A percentile compares a stretch with the other conserved stretches of the same genome.
Evolutionary conservation across 2,797 vertebrate genomes (phyloP).

Genomic region (Echeneis naucrates): DNA sequence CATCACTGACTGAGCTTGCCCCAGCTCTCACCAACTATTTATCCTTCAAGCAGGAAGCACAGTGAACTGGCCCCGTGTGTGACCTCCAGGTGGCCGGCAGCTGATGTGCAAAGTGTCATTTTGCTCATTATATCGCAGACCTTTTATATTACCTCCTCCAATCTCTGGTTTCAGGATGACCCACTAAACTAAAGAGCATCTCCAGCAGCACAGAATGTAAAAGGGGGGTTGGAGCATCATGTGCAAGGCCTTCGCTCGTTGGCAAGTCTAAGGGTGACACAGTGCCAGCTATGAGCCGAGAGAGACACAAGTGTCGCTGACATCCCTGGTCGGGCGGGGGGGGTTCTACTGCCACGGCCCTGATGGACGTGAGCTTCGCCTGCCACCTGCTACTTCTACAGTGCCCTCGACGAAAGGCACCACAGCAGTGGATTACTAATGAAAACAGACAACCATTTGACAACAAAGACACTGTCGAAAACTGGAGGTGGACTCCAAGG

Average conservation of each 20-base stretch:
- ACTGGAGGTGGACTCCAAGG: no score
- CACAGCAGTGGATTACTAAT: background rate
- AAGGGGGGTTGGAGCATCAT: slow-evolving; percentile 13
- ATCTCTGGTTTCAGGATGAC: slow-evolving; percentile 54
- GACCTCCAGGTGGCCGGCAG: slow-evolving; percentile 9
- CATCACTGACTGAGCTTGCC: slow-evolving; percentile 7
- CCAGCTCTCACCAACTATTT: slow-evolving; percentile 3
- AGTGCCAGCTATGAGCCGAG: slow-evolving; percentile 57
- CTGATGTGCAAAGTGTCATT: slow-evolving; percentile 22
- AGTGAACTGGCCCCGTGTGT: background rate
- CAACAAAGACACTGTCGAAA: no score
- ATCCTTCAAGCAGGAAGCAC: slow-evolving; percentile 9
- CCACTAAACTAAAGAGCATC: slow-evolving; percentile 42
- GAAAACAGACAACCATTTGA: background rate
- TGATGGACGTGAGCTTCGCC: slow-evolving; percentile 7
- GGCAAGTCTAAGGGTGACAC: slow-evolving; percentile 37
- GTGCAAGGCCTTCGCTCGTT: slow-evolving; percentile 33
- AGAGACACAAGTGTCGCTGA: slow-evolving; percentile 16
- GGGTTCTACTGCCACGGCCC: slow-evolving; percentile 19
- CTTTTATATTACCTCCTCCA: slow-evolving; percentile 31
- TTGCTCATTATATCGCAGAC: slow-evolving; percentile 36
- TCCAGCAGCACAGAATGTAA: slow-evolving; percentile 34
- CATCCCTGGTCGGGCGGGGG: slow-evolving; percentile 35
- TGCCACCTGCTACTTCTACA: background rate
- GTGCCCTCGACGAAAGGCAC: background rate